Base-by-base conservation (phyloP, 2,113 vertebrate genomes). In the Malurus elegans region DNA sequence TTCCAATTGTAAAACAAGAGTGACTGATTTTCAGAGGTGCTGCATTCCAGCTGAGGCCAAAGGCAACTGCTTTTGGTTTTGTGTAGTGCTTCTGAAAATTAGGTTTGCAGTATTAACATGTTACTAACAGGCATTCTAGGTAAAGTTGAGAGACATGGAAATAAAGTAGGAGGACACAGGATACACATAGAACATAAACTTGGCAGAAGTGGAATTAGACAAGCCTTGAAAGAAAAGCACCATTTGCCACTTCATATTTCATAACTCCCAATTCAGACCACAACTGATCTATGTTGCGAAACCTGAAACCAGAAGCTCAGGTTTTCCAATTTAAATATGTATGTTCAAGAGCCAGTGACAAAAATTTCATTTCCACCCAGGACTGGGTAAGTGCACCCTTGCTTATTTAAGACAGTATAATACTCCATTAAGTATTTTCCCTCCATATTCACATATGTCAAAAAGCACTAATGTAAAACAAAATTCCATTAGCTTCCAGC, bases 21-120 rank as follows among this genome's bases (percentile, higher is more conserved):
- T 74, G 51, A 9, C 69, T 93, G 67, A 70, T 79, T 94, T 83
- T 93, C 91, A 75, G 80, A 91, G 73, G 57, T 95, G 84, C 65
- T 84, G 57, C 65, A 89, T 78, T 94, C 82, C 86, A 90, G 32
- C 8, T 67, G 28, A 90, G 89, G 56, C 25, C 56, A 87, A 80
- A 84, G 44, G n/a, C 80, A 95, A 86, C 53, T 92, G 91, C 73
- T 82, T 87, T 85, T 50, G 32, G 3, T 69, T 96, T 92, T 48
- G 21, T 44, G 16, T 36, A 89, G 40, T 0, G 3, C 53, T 36
- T 61, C 66, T 79, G 74, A 90, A 93, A 96, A 92, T 67, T 64
- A 76, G 81, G 53, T 67, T 58, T 80, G 48, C n/a, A 20, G 7
- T 60, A 84, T 51, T 92, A 92, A 85, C 44, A 15, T 51, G 70